Evolutionary conservation across 2,888 invertebrate genomes (phyloP).

Genomic region (Chouioia cunea): DNA sequence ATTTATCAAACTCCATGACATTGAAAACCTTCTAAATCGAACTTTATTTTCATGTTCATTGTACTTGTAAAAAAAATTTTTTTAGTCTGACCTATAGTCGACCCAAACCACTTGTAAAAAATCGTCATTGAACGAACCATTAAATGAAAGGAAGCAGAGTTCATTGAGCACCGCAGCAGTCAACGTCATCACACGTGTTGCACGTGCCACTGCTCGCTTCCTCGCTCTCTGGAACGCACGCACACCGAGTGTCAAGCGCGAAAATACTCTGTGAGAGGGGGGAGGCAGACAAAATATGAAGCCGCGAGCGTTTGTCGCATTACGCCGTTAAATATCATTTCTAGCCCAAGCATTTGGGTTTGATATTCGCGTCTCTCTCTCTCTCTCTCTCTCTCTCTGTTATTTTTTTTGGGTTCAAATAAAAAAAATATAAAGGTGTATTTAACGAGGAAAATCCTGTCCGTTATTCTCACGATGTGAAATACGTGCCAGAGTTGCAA

Average conservation of each 20-base stretch:
- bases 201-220: conserved; percentile 48
- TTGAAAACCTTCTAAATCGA: too few relatives aligned
- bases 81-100: too few relatives aligned
- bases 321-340: conserved; percentile 64
- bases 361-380: background rate
- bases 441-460: conserved; percentile 45
- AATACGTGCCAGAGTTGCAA: conserved; percentile 38
- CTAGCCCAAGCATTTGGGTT: conserved; percentile 61
- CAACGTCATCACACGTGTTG: conserved; percentile 55
- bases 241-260: conserved; percentile 54
- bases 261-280: conserved; percentile 34
- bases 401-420: background rate
- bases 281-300: conserved; percentile 55
- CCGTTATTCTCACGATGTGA: conserved; percentile 45
- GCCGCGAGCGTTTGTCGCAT: conserved; percentile 56
- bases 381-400: too few relatives aligned
- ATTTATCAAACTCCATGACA: too few relatives aligned
- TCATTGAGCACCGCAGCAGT: background rate
- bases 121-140: conserved; percentile 8
- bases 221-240: background rate
- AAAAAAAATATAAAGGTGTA: background rate
- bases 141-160: conserved; percentile 40
- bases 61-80: too few relatives aligned
- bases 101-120: conserved; percentile 10
- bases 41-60: too few relatives aligned